Conservation (phyloP, 53 echinoderm and acorn worm species). For the Glandiceps talaboti region DNA sequence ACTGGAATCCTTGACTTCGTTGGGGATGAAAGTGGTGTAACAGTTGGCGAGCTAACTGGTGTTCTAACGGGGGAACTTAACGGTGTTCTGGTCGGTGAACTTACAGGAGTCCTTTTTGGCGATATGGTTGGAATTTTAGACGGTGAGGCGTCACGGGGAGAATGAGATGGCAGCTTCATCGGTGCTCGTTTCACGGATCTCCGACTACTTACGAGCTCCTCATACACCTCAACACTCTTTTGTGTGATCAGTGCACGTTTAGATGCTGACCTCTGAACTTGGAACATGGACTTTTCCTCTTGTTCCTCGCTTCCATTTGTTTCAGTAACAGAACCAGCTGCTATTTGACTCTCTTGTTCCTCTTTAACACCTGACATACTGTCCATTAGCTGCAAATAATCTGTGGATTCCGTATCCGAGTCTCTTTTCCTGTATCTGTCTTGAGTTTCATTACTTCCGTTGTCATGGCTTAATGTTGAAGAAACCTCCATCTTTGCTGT, state of each 20-base stretch:
- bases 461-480: background rate
- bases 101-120: background rate
- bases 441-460: background rate
- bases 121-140: slow-evolving; percentile 29
- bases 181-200: slow-evolving; percentile 15
- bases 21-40: background rate
- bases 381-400: background rate
- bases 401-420: background rate
- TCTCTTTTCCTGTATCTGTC: background rate
- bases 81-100: background rate
- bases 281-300: background rate
- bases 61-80: background rate
- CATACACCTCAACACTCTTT: slow-evolving; percentile 47
- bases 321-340: background rate
- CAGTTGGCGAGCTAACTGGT: background rate
- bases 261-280: background rate
- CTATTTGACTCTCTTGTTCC: background rate
- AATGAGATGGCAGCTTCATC: background rate
- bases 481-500: background rate
- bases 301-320: background rate
- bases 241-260: slow-evolving; percentile 14
- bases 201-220: slow-evolving; percentile 53
- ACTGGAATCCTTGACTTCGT: background rate
- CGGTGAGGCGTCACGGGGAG: slow-evolving; percentile 13
- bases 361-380: background rate